Evolutionary conservation across 1,140 invertebrate genomes (phyloP), one percentile per base, ranked within the genome.

Genomic region (Adelges cooleyi): DNA sequence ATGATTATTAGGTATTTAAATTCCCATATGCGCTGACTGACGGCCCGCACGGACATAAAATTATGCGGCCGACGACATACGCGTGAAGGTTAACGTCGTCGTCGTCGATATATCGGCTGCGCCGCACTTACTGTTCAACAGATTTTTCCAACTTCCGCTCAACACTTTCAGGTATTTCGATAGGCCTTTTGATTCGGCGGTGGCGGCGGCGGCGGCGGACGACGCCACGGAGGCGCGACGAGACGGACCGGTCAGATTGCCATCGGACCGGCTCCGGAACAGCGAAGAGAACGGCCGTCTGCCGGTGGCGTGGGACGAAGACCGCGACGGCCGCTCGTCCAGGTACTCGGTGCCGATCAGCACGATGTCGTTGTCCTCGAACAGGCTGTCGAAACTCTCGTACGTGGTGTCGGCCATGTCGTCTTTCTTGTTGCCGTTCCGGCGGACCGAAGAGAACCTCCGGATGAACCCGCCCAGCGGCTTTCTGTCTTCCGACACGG

Each of bases 141-240:
- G 72, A 71, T 79, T 79, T 70, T 74, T 76, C 77, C 77, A 78
- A 69, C 77, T 77, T 65, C 77, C 77, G 67, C 66, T 69, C 11
- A 69, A 27, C 36, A 29, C 68, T 65, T 46, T 52, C 11, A 69
- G 44, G 65, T 67, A 67, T 3, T 67, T 67, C 17, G 66, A 25
- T 9, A 67, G 46, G 48, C 40, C 62, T 18, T 48, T 29, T 33
- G n/a, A n/a, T 6, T 23, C 27, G 38, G 33, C 38, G 23, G 44
- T 18, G 38, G n/a, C 27, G 40, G 15, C 22, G 25, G 13, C 6
- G 15, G 65, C 29, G 36, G 10, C 13, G 49, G 18, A 52, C 17
- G 20, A 22, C 22, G 17, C 33, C 20, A 23, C 36, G 5, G 40
- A 49, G n/a, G 27, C 38, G 13, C 20, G 22, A 6, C 15, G n/a